phyloP scores from a whole-genome alignment of 2,797 vertebrate species.

The Tauraco hartlaubi region DNA sequence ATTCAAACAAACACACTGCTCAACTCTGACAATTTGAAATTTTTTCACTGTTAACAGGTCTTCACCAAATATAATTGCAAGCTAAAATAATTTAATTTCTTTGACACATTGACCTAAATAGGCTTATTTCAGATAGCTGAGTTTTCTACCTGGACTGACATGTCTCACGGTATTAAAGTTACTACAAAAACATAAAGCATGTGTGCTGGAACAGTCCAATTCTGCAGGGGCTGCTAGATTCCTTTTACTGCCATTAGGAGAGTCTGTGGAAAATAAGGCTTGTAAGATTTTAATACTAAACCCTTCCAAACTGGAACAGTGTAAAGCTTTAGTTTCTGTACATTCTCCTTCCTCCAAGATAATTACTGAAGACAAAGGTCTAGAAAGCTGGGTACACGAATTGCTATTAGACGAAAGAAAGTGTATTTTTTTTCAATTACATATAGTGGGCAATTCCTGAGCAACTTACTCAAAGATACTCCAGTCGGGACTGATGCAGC shows the following conservation, averaged over 20 bases:
- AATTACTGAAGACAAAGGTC: background rate
- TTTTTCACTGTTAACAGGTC: background rate
- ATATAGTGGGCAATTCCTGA: background rate
- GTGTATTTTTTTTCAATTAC: background rate
- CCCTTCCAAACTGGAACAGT: background rate
- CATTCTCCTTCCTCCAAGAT: background rate
- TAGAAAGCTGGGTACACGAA: background rate
- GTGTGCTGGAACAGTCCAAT: background rate
- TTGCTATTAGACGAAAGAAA: background rate
- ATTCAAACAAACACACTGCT: background rate
- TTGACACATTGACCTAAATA: constrained; percentile 41
- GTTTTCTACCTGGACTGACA: constrained; percentile 6
- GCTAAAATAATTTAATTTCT: constrained; percentile 17
- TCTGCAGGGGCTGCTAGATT: background rate
- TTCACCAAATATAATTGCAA: background rate
- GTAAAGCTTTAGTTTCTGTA: background rate
- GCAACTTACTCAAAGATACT: background rate
- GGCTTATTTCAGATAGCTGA: background rate
- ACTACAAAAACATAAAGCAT: background rate
- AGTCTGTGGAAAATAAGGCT: background rate
- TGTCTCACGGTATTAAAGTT: background rate
- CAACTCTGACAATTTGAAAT: background rate
- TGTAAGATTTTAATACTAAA: background rate
- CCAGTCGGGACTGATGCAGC: background rate
- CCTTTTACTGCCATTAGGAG: background rate